Percentiles rank a stretch among this genome's conserved stretches.
Conservation (phyloP, 2,888 invertebrate species). For the Pandemis heparana region DNA sequence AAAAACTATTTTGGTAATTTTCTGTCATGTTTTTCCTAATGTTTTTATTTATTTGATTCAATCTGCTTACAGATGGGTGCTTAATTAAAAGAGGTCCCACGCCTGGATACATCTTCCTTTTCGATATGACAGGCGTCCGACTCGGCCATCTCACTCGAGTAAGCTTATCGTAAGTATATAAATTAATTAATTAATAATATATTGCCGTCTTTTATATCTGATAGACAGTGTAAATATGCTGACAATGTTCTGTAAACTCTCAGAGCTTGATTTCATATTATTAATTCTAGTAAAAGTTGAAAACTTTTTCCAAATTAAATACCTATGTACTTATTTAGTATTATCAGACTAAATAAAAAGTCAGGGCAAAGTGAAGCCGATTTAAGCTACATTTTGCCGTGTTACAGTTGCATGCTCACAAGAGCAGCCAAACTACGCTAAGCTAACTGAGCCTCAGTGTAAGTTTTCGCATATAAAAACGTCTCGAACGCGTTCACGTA, state of each 20-base stretch:
- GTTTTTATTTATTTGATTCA: neutral
- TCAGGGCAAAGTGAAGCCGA: no score
- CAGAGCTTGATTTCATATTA: slow-evolving; percentile 4
- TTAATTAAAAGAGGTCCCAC: slow-evolving; percentile 86
- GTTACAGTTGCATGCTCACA: no score
- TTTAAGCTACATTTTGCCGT: no score
- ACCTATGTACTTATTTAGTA: no score
- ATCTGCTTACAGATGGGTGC: slow-evolving; percentile 80
- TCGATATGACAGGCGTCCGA: slow-evolving; percentile 88
- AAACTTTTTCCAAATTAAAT: neutral
- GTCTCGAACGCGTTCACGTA: no score
- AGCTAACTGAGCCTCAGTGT: no score
- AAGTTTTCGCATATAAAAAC: no score
- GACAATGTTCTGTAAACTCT: slow-evolving; percentile 2
- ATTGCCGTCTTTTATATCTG: slow-evolving; percentile 31
- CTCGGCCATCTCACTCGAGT: slow-evolving; percentile 86
- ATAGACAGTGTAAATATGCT: neutral
- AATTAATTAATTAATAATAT: slow-evolving; percentile 23
- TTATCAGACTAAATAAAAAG: no score
- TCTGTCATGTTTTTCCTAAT: neutral
- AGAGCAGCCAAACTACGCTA: no score
- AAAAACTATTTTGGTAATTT: neutral
- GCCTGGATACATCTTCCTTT: slow-evolving; percentile 87
- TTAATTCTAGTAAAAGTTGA: neutral
- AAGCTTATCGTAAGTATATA: slow-evolving; percentile 80